These are phyloP conservation scores for Bombus terrestris DNA, from an alignment of 1,140 invertebrate species.

Conservation along the genomic window DNA sequence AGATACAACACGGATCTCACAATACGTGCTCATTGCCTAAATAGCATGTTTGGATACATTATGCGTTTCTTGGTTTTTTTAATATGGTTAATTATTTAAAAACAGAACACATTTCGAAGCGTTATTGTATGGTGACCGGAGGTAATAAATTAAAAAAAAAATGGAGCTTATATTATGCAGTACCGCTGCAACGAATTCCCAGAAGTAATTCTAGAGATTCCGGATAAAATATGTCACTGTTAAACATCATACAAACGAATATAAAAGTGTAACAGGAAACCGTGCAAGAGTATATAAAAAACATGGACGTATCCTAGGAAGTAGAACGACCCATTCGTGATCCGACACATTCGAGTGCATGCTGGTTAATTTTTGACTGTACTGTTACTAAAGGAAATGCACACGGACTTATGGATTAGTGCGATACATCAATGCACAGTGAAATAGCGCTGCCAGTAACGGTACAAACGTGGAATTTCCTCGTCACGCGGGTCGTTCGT, in stretches of 20 bases:
- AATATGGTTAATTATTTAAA: background rate
- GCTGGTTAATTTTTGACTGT: background rate
- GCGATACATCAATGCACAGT: background rate
- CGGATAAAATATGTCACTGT: background rate
- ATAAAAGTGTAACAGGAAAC: background rate
- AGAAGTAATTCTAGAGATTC: background rate
- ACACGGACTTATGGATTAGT: background rate
- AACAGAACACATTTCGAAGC: background rate
- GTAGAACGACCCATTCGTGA: background rate
- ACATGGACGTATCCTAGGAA: background rate
- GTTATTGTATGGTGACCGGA: background rate
- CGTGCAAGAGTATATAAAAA: background rate
- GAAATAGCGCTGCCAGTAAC: background rate
- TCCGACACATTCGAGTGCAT: background rate
- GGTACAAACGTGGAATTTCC: background rate
- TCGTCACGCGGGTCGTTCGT: slow-evolving; percentile 6
- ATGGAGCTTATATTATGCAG: background rate
- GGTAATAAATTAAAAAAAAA: background rate
- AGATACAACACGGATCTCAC: slow-evolving; percentile 39
- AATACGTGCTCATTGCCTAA: slow-evolving; percentile 36
- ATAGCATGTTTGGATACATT: slow-evolving; percentile 17
- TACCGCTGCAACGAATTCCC: background rate
- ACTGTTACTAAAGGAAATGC: background rate
- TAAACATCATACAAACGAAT: too few species aligned
- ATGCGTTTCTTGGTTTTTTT: background rate